Base-by-base conservation (phyloP, 2,888 invertebrate species). In the Megamerina dolium region DNA sequence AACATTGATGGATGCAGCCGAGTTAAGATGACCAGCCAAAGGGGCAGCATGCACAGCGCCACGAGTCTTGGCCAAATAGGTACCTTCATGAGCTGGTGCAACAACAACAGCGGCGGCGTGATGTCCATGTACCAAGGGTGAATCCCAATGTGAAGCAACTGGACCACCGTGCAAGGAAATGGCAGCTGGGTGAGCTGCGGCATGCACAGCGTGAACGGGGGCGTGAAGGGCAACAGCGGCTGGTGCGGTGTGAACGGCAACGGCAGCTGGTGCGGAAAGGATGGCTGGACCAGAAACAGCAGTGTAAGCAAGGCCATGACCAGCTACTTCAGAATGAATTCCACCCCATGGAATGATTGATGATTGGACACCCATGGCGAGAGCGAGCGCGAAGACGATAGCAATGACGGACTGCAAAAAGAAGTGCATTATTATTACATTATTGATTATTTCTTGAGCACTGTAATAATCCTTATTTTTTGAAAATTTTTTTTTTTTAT, bases 41-140 rank as follows among this genome's bases (percentile, higher is more conserved):
- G 70, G 70, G 37, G 70, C 70, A 32, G 67, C 61, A 45, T 70
- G 70, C 30, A 70, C 60, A 46, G 70, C 69, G 46, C 70, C 70
- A 54, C 68, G 70, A 23, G 68, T 70, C 54, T 70, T 61, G 46
- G 70, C 70, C 5, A 70, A 64, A 49, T 70, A 70, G 35, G 60
- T 62, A 45, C 68, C 68, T 49, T 63, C 63, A 54, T 61, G 63
- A 48, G 73, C 57, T 66, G 73, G 56, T 8, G 19, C 35, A 3
- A 45, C 43, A 21, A 43, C 45, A 18, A 43, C 51, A 36, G 46
- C 48, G 17, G 48, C 46, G 20, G 40, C 45, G 23, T 43, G 52
- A 29, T n/a, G n/a, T n/a, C 37, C 50, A 13, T 48, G 48, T 23
- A 45, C 50, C 27, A 44, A 38, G n/a, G 17, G 41, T 30, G 30